Evolutionary conservation across 2,113 vertebrate genomes (phyloP).

Genomic region (Xenopus laevis): DNA sequence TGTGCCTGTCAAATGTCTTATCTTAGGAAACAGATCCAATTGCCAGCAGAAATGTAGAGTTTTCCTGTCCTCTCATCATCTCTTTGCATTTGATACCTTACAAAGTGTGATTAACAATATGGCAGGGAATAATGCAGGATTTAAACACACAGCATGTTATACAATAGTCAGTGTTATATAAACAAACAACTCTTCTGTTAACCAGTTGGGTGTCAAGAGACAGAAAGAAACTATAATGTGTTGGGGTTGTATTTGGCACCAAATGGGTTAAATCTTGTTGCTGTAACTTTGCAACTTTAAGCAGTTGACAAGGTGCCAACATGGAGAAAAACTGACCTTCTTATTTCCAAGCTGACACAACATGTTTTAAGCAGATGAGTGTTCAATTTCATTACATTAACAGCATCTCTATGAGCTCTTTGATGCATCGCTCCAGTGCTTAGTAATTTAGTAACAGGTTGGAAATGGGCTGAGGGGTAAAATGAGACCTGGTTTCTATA

Average conservation of each 20-base stretch:
- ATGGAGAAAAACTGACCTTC: slow-evolving; percentile 55
- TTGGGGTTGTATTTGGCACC: neutral
- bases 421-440: slow-evolving; percentile 72
- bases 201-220: too few relatives aligned
- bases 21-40: too few relatives aligned
- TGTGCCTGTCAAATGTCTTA: too few relatives aligned
- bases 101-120: too few relatives aligned
- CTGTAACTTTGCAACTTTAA: slow-evolving; percentile 67
- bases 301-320: slow-evolving; percentile 60
- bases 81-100: too few relatives aligned
- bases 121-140: too few relatives aligned
- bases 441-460: slow-evolving; percentile 93
- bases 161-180: too few relatives aligned
- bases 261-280: slow-evolving; percentile 38
- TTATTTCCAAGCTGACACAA: slow-evolving; percentile 77
- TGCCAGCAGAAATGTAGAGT: too few relatives aligned
- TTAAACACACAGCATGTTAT: too few relatives aligned
- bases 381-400: slow-evolving; percentile 83
- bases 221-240: too few relatives aligned
- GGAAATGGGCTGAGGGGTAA: slow-evolving; percentile 87
- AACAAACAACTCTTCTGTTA: too few relatives aligned
- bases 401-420: slow-evolving; percentile 73
- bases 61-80: too few relatives aligned
- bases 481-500: slow-evolving; percentile 80
- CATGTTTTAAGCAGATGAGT: slow-evolving; percentile 71